Evolutionary conservation across 1,140 invertebrate genomes (phyloP).

Genomic region (Drosophila pectinifera): DNA sequence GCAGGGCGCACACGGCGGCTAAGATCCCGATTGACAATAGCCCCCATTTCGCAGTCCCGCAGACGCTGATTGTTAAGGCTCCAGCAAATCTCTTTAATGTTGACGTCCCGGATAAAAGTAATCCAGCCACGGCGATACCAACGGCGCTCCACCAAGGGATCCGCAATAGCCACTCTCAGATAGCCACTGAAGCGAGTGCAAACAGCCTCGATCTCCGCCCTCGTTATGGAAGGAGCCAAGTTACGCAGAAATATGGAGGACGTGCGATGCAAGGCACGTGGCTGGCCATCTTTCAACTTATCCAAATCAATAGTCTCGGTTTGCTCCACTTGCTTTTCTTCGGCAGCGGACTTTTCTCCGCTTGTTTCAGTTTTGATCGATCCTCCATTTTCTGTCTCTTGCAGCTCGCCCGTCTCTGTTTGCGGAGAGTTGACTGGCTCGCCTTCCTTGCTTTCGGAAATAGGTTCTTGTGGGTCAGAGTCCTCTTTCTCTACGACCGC

Average conservation of each 20-base stretch:
- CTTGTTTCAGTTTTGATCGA: constrained; percentile 30
- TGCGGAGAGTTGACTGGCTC: constrained; percentile 4
- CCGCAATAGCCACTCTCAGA: constrained; percentile 97
- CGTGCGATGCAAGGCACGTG: constrained; percentile 94
- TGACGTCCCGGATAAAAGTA: constrained; percentile 97
- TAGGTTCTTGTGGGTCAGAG: constrained; percentile 4
- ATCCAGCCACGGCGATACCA: constrained; percentile 99
- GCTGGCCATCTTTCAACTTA: constrained; percentile 86
- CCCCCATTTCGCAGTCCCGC: constrained; percentile 96
- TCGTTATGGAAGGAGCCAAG: constrained; percentile 97
- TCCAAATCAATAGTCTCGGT: constrained; percentile 82
- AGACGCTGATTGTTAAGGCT: constrained; percentile 95
- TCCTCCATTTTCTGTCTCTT: constrained; percentile 15
- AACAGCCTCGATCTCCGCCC: constrained; percentile 98
- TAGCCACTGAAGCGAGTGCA: constrained; percentile 98
- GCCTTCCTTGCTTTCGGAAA: background rate
- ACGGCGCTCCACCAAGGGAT: constrained; percentile 97
- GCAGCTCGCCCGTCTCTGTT: background rate
- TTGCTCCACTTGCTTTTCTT: constrained; percentile 22
- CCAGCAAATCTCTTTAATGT: constrained; percentile 99
- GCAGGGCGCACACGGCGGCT: constrained; percentile 96
- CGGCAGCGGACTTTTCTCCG: constrained; percentile 57
- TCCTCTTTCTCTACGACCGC: background rate
- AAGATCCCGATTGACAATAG: constrained; percentile 97
- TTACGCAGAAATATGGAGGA: constrained; percentile 98